Conservation (phyloP, 2,797 vertebrate species). For the Novumbra hubbsi region DNA sequence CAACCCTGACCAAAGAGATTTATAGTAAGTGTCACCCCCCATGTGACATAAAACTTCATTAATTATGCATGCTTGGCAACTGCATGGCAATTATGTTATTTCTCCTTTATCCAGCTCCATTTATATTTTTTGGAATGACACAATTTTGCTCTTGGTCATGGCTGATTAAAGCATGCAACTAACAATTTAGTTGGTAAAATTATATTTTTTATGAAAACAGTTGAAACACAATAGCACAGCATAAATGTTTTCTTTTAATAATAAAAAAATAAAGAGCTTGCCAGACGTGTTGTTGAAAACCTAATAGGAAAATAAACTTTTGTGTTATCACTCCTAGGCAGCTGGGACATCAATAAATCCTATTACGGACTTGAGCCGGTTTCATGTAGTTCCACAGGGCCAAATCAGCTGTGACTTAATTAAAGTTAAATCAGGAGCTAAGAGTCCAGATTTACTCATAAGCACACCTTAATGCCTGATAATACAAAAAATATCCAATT, state of each 20-base stretch:
- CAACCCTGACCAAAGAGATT: neutral
- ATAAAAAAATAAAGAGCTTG: slow-evolving; percentile 19
- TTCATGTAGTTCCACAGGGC: slow-evolving; percentile 20
- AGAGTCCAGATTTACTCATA: slow-evolving; percentile 16
- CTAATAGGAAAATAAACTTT: slow-evolving; percentile 8
- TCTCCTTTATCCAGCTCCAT: neutral
- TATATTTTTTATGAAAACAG: slow-evolving; percentile 8
- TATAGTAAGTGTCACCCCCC: neutral
- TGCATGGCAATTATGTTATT: neutral
- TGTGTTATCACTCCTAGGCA: slow-evolving; percentile 17
- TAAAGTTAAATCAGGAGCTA: slow-evolving; percentile 10
- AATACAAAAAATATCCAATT: neutral
- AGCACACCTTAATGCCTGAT: slow-evolving; percentile 5
- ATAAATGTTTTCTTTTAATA: neutral
- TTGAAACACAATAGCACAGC: neutral
- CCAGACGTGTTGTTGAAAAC: slow-evolving; percentile 15
- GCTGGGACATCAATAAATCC: slow-evolving; percentile 18
- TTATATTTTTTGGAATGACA: neutral
- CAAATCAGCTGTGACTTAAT: slow-evolving; percentile 19
- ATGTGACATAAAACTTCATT: neutral
- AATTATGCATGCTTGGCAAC: neutral
- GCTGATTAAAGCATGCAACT: neutral
- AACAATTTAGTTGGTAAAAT: slow-evolving; percentile 6
- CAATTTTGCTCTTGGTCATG: neutral
- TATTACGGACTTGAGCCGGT: slow-evolving; percentile 13